Evolutionary conservation across 2,888 invertebrate species (phyloP).

Genomic region (Gymnosoma rotundatum): DNA sequence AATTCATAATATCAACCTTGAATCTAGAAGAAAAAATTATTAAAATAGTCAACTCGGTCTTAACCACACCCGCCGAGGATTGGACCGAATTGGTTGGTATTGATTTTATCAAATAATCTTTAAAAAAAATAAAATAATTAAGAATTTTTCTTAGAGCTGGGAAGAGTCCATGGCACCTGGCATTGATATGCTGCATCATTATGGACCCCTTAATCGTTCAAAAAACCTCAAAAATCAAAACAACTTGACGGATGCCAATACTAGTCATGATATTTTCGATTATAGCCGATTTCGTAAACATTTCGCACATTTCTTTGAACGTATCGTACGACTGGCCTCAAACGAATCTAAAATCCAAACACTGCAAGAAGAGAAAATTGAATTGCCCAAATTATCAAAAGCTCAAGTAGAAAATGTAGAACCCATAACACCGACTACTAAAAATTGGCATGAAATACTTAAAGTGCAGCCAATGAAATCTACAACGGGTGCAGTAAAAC

Average conservation of each 20-base stretch:
- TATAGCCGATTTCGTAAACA: constrained; percentile 79
- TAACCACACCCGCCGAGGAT: constrained; percentile 79
- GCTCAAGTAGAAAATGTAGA: constrained; percentile 41
- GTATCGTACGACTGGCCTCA: constrained; percentile 77
- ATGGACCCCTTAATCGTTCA: constrained; percentile 79
- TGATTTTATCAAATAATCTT: not conserved
- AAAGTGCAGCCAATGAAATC: constrained; percentile 65
- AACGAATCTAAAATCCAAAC: constrained; percentile 51
- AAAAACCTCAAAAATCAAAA: constrained; percentile 74
- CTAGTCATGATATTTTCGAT: constrained; percentile 76
- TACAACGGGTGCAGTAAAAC: constrained; percentile 53
- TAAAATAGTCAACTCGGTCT: constrained; percentile 77
- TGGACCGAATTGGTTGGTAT: constrained; percentile 80
- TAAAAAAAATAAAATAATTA: not conserved
- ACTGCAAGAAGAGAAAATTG: constrained; percentile 19
- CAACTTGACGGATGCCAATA: constrained; percentile 73
- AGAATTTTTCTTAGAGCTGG: constrained; percentile 77
- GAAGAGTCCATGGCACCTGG: constrained; percentile 81
- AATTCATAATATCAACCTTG: constrained; percentile 77
- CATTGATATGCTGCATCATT: constrained; percentile 81
- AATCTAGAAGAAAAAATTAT: constrained; percentile 78
- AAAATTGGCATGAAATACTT: constrained; percentile 64
- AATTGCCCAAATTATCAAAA: constrained; percentile 51
- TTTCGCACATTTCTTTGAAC: constrained; percentile 79
- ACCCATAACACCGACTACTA: not conserved